phyloP scores from a whole-genome alignment of 2,888 invertebrate genomes.

The Tachina lurida region DNA sequence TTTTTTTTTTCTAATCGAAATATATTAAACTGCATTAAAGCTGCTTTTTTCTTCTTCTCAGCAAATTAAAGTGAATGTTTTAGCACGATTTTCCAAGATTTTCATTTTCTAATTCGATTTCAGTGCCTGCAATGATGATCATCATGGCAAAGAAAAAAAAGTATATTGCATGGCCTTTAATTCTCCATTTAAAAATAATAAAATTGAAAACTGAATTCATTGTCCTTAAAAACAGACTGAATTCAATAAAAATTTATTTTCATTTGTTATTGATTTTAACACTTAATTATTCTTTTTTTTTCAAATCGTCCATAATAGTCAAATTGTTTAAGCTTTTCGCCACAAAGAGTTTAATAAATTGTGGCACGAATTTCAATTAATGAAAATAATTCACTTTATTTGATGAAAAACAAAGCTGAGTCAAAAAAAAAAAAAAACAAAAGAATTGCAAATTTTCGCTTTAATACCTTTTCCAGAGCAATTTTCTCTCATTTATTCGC shows the following conservation, averaged over 20 bases:
- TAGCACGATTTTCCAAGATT: conserved; percentile 62
- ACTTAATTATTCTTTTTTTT: conserved; percentile 29
- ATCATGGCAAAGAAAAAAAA: neutral
- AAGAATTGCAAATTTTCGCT: neutral
- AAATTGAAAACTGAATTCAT: conserved; percentile 24
- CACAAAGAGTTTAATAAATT: conserved; percentile 1
- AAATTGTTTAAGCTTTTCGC: neutral
- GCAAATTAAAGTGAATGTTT: conserved; percentile 71
- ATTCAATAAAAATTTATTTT: conserved; percentile 49
- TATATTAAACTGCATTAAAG: conserved; percentile 44
- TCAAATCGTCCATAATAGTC: neutral
- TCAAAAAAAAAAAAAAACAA: neutral
- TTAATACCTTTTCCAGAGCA: neutral
- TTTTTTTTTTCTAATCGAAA: conserved; percentile 8
- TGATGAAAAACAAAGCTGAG: neutral
- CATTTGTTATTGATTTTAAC: conserved; percentile 60
- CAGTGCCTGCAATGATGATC: conserved; percentile 12
- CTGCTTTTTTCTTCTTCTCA: conserved; percentile 9
- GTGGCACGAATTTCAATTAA: conserved; percentile 11
- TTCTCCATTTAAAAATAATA: conserved; percentile 21
- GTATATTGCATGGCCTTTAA: conserved; percentile 15
- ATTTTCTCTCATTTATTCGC: neutral
- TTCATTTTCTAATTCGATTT: conserved; percentile 29
- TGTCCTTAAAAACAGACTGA: neutral
- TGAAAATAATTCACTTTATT: neutral